These are phyloP conservation scores for Pteronotus mesoamericanus DNA, from an alignment of 2,797 vertebrate species.

Conservation along the genomic window DNA sequence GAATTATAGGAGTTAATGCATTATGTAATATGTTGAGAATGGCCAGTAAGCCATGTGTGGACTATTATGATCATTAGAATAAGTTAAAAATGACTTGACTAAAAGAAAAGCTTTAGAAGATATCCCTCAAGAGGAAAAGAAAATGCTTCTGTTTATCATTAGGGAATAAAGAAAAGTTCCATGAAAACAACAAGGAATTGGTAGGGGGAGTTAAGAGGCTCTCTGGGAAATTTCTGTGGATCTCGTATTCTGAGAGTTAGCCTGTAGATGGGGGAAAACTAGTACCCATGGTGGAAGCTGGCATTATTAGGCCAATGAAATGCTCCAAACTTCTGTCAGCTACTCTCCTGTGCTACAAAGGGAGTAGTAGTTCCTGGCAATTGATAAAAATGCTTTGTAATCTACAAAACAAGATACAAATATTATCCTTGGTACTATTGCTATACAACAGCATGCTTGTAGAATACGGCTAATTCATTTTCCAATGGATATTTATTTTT, in stretches of 20 bases:
- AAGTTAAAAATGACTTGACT: not conserved
- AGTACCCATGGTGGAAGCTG: not conserved
- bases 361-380: not conserved
- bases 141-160: not conserved
- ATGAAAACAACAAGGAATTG: not conserved
- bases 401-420: not conserved
- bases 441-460: not conserved
- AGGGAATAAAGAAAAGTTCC: not conserved
- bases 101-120: not conserved
- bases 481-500: not conserved
- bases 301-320: not conserved
- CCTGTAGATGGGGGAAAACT: not conserved
- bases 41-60: not conserved
- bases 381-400: not conserved
- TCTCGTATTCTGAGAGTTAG: not conserved
- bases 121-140: not conserved
- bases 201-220: not conserved
- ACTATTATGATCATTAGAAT: not conserved
- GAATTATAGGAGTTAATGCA: not conserved
- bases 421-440: not conserved
- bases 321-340: not conserved
- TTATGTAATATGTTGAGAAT: not conserved
- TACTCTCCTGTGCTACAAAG: not conserved
- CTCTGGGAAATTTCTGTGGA: not conserved
- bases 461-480: not conserved